Percentiles rank a stretch among this genome's conserved stretches.
These are phyloP conservation scores for Yoshiicerus persimilis DNA, from an alignment of 1,140 invertebrate genomes.

Conservation along the genomic window DNA sequence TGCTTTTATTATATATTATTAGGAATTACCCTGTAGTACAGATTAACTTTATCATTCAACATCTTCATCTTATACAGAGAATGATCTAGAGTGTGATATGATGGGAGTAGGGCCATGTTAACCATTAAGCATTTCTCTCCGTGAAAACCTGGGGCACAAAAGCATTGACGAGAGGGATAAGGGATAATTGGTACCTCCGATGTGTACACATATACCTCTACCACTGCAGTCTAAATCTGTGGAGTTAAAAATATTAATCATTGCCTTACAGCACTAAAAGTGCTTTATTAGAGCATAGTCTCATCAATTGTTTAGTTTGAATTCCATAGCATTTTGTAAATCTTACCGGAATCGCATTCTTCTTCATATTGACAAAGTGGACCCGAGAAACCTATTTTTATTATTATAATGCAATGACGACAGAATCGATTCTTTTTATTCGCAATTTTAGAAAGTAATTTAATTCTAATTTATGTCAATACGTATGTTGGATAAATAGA, in stretches of 20 bases:
- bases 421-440: too few species aligned
- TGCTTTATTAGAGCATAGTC: not conserved
- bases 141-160: slow-evolving; percentile 65
- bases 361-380: slow-evolving; percentile 78
- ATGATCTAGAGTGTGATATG: slow-evolving; percentile 16
- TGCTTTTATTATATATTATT: not conserved
- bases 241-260: too few species aligned
- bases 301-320: too few species aligned
- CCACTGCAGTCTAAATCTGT: slow-evolving; percentile 75
- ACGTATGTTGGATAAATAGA: too few species aligned
- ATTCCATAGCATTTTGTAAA: too few species aligned
- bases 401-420: too few species aligned
- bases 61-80: slow-evolving; percentile 37
- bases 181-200: slow-evolving; percentile 75
- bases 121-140: slow-evolving; percentile 42
- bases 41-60: slow-evolving; percentile 40
- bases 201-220: slow-evolving; percentile 75
- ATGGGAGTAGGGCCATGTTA: slow-evolving; percentile 35
- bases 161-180: slow-evolving; percentile 81
- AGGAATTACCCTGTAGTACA: slow-evolving; percentile 30
- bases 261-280: not conserved
- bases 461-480: too few species aligned
- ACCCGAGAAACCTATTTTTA: slow-evolving; percentile 60
- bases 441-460: too few species aligned
- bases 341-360: slow-evolving; percentile 64